Percentiles rank a stretch among this genome's conserved stretches.
phyloP scores from a whole-genome alignment of 1,140 invertebrate genomes.

The Acromyrmex echinatior region DNA sequence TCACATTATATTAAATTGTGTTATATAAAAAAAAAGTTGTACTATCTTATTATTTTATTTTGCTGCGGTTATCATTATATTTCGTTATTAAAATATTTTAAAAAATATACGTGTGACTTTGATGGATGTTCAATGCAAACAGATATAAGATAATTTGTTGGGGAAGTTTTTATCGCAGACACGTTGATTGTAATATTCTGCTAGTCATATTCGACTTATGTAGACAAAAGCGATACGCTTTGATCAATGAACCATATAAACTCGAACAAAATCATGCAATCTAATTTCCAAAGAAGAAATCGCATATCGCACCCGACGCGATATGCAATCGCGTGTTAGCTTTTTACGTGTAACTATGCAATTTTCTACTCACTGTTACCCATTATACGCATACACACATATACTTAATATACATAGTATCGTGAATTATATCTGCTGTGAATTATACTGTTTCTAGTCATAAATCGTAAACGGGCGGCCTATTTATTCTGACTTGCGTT shows the following conservation, averaged over 20 bases:
- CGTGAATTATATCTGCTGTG: constrained; percentile 64
- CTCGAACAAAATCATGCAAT: neutral
- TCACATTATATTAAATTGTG: neutral
- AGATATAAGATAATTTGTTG: neutral
- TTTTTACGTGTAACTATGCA: constrained; percentile 17
- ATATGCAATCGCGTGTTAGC: neutral
- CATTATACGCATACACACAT: constrained; percentile 23
- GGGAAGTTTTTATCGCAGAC: neutral
- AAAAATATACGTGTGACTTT: neutral
- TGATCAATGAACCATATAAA: neutral
- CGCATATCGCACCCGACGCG: neutral
- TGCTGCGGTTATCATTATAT: neutral
- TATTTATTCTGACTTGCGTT: constrained; percentile 65
- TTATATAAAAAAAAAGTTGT: neutral
- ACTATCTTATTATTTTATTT: constrained; percentile 15
- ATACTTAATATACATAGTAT: constrained; percentile 64
- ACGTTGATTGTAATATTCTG: constrained; percentile 8
- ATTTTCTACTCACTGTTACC: constrained; percentile 36
- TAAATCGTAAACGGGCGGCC: constrained; percentile 68
- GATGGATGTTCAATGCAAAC: neutral
- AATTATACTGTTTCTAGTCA: constrained; percentile 61
- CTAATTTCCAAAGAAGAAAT: neutral
- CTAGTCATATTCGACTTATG: neutral
- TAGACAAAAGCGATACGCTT: constrained; percentile 6
- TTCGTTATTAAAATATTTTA: neutral